Evolutionary conservation across 2,797 vertebrate genomes (phyloP), one percentile per base, ranked within the genome.

Genomic region (Tadarida brasiliensis): DNA sequence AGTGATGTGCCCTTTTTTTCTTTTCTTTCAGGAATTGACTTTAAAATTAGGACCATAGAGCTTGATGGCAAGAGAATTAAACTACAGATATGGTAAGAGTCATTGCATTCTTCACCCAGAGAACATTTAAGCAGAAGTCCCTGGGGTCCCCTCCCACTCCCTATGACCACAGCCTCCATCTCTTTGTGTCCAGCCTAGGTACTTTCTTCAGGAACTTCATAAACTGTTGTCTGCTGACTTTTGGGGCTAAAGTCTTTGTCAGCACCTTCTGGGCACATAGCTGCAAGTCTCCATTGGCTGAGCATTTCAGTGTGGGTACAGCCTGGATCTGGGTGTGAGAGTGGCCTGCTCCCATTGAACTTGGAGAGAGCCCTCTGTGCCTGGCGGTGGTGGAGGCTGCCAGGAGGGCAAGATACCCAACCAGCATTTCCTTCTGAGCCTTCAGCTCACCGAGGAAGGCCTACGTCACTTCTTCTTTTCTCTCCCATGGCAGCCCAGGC

Each of bases 51-150:
- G 96, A 99, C 99, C 9, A 99, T 99, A 98, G 99, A 99, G 96
- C 99, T 99, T 0, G 99, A 99, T 84, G 99, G 99, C 86, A 99
- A 99, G 98, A 99, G 99, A 96, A 99, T 99, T 94, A 99, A 99
- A 87, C 98, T 99, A 91, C 99, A 99, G 98, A 99, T 99, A 98
- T 99, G 99, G 99, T 99, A 97, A 99, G 99, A 28, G 2, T 14
- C 1, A 0, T 1, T 0, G 22, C 57, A 15, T 33, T 15, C 0
- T 20, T 10, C 2, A 0, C 12, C 30, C 3, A 2, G 47, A 0
- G 2, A 17, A 17, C 0, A 1, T 81, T 74, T 1, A 9, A 47
- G 65, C 33, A 30, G 61, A 28, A 67, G 49, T 35, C n/a, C 47
- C 2, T n/a, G 26, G 5, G 24, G 11, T n/a, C 49, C 47, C 15